Percentiles rank a stretch among this genome's conserved stretches.
Evolutionary conservation across 1,140 invertebrate species (phyloP).

Genomic region (Drosophila biarmipes): DNA sequence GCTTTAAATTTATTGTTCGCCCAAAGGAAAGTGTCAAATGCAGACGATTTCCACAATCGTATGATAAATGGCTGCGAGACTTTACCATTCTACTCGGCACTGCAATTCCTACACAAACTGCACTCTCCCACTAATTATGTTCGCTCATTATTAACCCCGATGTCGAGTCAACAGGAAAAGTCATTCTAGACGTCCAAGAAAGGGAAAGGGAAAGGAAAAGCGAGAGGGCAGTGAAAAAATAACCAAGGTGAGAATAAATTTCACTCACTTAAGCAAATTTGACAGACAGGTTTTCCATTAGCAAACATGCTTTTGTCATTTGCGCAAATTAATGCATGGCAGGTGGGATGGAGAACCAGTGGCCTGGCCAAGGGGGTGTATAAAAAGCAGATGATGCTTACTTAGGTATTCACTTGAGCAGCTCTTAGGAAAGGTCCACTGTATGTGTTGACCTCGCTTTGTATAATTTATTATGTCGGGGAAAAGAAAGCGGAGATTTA

Average conservation of each 20-base stretch:
- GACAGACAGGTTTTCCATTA: conserved; percentile 77
- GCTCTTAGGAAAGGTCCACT: conserved; percentile 30
- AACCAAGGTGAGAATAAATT: conserved; percentile 67
- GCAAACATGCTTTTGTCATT: conserved; percentile 81
- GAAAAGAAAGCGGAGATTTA: background rate
- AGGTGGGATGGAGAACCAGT: conserved; percentile 6
- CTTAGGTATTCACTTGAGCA: conserved; percentile 8
- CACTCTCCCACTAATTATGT: conserved; percentile 69
- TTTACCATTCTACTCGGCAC: conserved; percentile 3
- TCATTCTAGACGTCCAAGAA: conserved; percentile 14
- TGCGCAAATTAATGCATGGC: conserved; percentile 73
- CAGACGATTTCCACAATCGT: conserved; percentile 61
- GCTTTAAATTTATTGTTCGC: conserved; percentile 71
- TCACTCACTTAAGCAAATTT: conserved; percentile 70
- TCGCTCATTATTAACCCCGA: conserved; percentile 67
- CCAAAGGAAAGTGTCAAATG: conserved; percentile 63
- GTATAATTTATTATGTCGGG: conserved; percentile 29
- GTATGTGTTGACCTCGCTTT: conserved; percentile 11
- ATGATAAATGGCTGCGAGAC: conserved; percentile 45
- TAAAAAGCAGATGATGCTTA: conserved; percentile 32
- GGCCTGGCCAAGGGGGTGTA: background rate
- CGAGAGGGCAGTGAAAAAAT: conserved; percentile 11
- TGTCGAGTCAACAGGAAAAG: conserved; percentile 54
- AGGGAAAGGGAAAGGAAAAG: background rate
- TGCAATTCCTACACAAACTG: conserved; percentile 28